A percentile compares a stretch with the other conserved stretches of the same genome.
These are phyloP conservation scores for Limenitis camilla DNA, from an alignment of 2,888 invertebrate species.

Conservation along the genomic window DNA sequence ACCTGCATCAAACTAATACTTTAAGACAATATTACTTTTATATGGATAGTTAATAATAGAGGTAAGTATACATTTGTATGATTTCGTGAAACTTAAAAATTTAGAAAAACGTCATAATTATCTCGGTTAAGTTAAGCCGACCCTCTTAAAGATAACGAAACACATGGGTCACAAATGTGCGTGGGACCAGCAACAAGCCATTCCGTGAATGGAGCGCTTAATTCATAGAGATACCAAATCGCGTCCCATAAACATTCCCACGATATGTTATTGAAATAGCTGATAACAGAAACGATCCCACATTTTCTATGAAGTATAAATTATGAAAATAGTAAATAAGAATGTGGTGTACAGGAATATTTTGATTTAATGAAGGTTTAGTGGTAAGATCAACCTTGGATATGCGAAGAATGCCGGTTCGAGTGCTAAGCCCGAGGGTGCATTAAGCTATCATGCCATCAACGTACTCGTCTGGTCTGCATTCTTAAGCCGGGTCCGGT, in stretches of 20 bases:
- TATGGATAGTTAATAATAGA: no score
- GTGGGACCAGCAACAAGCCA: conserved; percentile 44
- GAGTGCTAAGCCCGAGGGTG: conserved; percentile 37
- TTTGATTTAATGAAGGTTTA: conserved; percentile 8
- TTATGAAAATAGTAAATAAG: conserved; percentile 1
- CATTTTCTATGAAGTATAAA: conserved; percentile 5
- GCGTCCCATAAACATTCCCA: conserved; percentile 52
- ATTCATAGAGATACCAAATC: conserved; percentile 43
- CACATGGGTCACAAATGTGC: conserved; percentile 63
- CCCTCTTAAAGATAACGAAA: conserved; percentile 16
- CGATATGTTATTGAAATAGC: conserved; percentile 45
- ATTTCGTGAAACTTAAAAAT: neutral
- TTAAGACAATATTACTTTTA: no score
- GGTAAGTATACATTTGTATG: neutral
- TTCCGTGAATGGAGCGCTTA: conserved; percentile 59
- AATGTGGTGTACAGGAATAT: neutral
- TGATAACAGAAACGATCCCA: conserved; percentile 32
- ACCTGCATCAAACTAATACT: no score
- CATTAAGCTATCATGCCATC: conserved; percentile 65
- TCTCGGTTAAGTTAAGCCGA: conserved; percentile 6
- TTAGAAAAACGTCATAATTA: neutral
- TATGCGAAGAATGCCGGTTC: conserved; percentile 40
- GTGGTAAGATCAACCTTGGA: conserved; percentile 38
- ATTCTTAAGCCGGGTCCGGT: conserved; percentile 61
- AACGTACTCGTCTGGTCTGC: conserved; percentile 55